phyloP scores from a whole-genome alignment of 1,140 invertebrate species.

The Caenorhabditis tropicalis region DNA sequence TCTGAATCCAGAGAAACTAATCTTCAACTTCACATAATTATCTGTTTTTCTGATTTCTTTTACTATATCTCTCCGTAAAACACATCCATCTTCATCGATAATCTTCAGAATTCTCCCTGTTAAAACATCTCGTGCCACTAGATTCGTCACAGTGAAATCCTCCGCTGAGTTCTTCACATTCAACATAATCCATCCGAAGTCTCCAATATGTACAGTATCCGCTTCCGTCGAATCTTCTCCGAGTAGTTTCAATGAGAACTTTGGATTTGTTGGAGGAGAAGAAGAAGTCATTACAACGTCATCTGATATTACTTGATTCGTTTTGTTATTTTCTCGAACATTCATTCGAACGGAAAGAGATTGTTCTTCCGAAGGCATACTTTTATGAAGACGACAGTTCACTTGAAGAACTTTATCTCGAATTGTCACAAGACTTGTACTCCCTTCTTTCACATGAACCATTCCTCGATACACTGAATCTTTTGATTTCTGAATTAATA shows the following conservation, averaged over 20 bases:
- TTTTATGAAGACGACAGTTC: constrained; percentile 20
- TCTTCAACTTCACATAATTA: constrained; percentile 23
- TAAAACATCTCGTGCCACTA: neutral
- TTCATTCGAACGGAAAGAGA: constrained; percentile 19
- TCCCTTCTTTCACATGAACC: constrained; percentile 34
- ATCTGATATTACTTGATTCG: constrained; percentile 30
- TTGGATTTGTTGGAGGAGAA: neutral
- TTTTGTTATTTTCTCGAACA: constrained; percentile 20
- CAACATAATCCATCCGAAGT: constrained; percentile 16
- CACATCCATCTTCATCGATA: constrained; percentile 27
- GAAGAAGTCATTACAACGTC: neutral
- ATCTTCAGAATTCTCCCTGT: neutral
- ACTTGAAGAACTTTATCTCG: constrained; percentile 4
- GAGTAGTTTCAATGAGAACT: neutral
- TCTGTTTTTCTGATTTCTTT: constrained; percentile 3
- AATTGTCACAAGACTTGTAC: constrained; percentile 8
- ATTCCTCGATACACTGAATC: neutral
- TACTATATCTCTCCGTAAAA: neutral
- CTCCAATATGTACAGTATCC: constrained; percentile 5
- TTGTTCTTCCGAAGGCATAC: neutral
- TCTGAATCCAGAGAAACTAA: constrained; percentile 20
- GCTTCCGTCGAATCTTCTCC: neutral
- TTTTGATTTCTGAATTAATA: neutral
- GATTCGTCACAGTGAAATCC: constrained; percentile 20
- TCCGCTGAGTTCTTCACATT: neutral